Conservation (phyloP, 2,888 invertebrate species). For the Drosophila koepferae region DNA sequence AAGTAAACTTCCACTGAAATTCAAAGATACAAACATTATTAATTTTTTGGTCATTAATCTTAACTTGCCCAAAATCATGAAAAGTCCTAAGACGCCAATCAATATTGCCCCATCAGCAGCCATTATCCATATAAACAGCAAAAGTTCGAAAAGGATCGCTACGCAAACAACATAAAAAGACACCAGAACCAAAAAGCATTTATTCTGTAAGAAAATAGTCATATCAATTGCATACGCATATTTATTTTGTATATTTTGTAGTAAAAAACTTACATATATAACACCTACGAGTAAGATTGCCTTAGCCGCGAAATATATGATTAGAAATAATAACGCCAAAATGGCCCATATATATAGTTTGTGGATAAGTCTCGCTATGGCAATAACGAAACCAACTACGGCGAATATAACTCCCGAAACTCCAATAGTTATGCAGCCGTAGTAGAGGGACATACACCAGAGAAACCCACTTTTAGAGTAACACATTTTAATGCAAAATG, state of each 20-base stretch:
- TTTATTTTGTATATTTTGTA: not conserved
- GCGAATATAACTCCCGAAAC: slow-evolving; percentile 27
- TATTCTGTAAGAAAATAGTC: slow-evolving; percentile 4
- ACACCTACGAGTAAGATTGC: slow-evolving; percentile 18
- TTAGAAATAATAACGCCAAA: slow-evolving; percentile 3
- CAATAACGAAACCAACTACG: not conserved
- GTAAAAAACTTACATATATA: slow-evolving; percentile 48
- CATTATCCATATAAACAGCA: slow-evolving; percentile 11
- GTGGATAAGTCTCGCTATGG: not conserved
- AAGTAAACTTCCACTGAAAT: slow-evolving; percentile 38
- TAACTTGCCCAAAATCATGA: slow-evolving; percentile 32
- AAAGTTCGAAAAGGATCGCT: not conserved
- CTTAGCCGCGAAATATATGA: slow-evolving; percentile 27
- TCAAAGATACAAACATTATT: not conserved
- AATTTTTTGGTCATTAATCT: too few relatives aligned
- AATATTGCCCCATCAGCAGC: not conserved
- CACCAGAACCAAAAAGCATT: not conserved
- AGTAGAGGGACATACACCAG: slow-evolving; percentile 28
- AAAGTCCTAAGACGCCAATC: not conserved
- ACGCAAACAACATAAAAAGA: not conserved
- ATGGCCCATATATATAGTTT: not conserved
- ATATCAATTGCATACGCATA: too few relatives aligned
- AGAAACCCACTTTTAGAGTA: slow-evolving; percentile 24
- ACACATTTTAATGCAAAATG: slow-evolving; percentile 21
- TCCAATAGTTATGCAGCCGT: slow-evolving; percentile 43